Evolutionary conservation across 2,797 vertebrate genomes (phyloP), one percentile per base, ranked within the genome.

Genomic region (Danio albolineatus): DNA sequence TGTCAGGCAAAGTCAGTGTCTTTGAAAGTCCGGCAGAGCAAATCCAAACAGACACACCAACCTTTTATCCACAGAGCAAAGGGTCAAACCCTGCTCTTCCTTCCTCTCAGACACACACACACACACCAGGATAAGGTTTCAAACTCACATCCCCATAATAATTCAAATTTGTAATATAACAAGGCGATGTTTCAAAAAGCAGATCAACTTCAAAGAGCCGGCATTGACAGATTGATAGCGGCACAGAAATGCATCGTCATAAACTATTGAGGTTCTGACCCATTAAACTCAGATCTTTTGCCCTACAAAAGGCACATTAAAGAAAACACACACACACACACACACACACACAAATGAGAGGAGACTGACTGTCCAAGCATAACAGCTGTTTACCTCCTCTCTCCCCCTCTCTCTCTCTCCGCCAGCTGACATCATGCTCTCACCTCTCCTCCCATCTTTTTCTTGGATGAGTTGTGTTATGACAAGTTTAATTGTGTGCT

Each of bases 401-500:
- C 51, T 39, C 9, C 38, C 28, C 28, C 70, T 17, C 19, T 48
- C 21, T 49, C 10, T 75, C 72, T 76, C 59, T 59, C 28, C 19
- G 60, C 43, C 51, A 60, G 87, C 86, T 94, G 92, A 93, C 93
- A 92, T 94, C 93, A 94, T 87, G 83, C 89, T 79, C 89, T 91
- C 92, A 90, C 92, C 89, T 92, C 89, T 86, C 87, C 86, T 79
- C 76, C 82, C 75, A 66, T 85, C 78, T 78, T 81, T 84, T 85
- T 89, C 88, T 88, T 87, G 90, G 82, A 93, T 92, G 90, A 89
- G 89, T 88, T 90, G 89, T 94, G 93, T 94, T 94, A 93, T 94
- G 94, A 93, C 93, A 94, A 85, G 93, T 93, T 91, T 93, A 95
- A 94, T 95, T 93, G 92, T 88, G 90, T 90, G 93, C 91, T 94